Conservation (phyloP, 1,140 invertebrate species). For the Heliothis virescens region DNA sequence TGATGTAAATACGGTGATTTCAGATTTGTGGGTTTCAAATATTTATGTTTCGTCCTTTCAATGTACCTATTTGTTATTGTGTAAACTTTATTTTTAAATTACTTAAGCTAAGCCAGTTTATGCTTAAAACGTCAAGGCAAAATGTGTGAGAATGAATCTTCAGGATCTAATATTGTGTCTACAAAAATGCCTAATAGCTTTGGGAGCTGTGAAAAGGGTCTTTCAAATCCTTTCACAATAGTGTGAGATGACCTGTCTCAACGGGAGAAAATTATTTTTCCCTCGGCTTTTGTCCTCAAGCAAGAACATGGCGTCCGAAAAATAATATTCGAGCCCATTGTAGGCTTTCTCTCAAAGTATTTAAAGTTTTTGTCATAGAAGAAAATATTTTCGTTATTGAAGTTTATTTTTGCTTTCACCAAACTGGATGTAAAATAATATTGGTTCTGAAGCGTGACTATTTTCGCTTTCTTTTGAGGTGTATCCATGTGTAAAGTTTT, state of each 20-base stretch:
- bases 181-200: constrained; percentile 67
- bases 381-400: constrained; percentile 20
- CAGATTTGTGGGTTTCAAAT: constrained; percentile 4
- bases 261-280: constrained; percentile 80
- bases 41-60: neutral
- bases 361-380: constrained; percentile 25
- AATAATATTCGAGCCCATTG: constrained; percentile 60
- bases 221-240: constrained; percentile 82
- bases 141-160: neutral
- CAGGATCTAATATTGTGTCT: constrained; percentile 23
- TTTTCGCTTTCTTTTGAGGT: constrained; percentile 15
- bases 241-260: constrained; percentile 74
- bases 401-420: constrained; percentile 20
- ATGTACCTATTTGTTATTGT: neutral
- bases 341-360: constrained; percentile 43
- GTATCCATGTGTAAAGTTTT: neutral
- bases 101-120: no score
- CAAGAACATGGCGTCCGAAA: constrained; percentile 66
- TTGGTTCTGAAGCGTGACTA: constrained; percentile 18
- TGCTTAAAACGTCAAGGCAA: no score
- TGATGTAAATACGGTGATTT: constrained; percentile 61
- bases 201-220: constrained; percentile 75
- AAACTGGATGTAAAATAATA: neutral
- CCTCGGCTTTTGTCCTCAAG: constrained; percentile 68
- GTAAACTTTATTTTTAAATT: neutral